These are phyloP conservation scores for Drosophila quinaria DNA, from an alignment of 2,888 invertebrate genomes.

Conservation along the genomic window DNA sequence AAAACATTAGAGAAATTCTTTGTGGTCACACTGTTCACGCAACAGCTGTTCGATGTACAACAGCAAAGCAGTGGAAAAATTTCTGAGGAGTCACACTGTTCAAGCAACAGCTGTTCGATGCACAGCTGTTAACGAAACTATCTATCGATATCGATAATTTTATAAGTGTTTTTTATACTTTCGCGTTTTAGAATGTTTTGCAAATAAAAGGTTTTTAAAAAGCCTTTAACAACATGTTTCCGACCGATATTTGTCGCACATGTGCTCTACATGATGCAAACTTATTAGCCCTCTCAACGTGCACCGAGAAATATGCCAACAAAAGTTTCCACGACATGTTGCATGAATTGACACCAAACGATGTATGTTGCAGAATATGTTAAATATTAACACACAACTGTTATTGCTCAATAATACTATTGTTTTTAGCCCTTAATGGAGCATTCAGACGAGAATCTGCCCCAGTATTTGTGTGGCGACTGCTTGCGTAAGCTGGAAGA, in stretches of 20 bases:
- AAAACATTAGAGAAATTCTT: constrained; percentile 3
- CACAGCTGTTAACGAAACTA: constrained; percentile 3
- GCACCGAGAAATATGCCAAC: constrained; percentile 39
- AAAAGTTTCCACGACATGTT: constrained; percentile 61
- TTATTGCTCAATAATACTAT: neutral
- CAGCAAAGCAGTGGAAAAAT: constrained; percentile 23
- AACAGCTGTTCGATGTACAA: constrained; percentile 33
- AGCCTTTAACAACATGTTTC: constrained; percentile 40
- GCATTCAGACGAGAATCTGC: constrained; percentile 55
- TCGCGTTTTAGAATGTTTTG: constrained; percentile 13
- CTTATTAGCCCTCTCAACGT: constrained; percentile 44
- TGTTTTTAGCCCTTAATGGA: constrained; percentile 46
- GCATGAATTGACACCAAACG: constrained; percentile 64
- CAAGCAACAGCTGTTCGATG: neutral
- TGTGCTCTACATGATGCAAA: constrained; percentile 47
- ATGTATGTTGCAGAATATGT: constrained; percentile 47
- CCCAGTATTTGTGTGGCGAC: constrained; percentile 65
- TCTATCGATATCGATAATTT: constrained; percentile 7
- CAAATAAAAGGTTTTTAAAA: neutral
- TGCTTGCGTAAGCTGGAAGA: constrained; percentile 70
- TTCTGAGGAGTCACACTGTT: constrained; percentile 6
- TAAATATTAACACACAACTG: neutral
- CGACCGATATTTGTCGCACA: constrained; percentile 61
- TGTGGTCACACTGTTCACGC: constrained; percentile 30
- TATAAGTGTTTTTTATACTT: neutral